These are phyloP conservation scores for Morelia viridis DNA, from an alignment of 2,797 vertebrate genomes.

Conservation along the genomic window DNA sequence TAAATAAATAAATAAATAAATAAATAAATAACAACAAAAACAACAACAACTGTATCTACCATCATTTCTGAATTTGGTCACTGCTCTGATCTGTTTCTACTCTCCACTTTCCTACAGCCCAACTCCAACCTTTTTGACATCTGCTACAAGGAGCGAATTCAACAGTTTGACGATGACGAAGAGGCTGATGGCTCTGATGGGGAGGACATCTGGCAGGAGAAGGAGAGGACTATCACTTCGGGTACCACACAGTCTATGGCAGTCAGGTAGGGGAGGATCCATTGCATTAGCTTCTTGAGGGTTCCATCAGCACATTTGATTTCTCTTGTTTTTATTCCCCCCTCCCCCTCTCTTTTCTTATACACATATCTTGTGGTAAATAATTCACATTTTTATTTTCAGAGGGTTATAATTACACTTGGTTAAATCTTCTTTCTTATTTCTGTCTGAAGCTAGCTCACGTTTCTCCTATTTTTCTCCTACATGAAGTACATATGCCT, in stretches of 20 bases:
- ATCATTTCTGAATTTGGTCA: too few species aligned
- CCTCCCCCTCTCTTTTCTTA: background rate
- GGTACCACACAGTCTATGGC: conserved; percentile 36
- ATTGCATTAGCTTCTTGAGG: background rate
- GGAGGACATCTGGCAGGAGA: conserved; percentile 69
- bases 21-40: background rate
- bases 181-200: conserved; percentile 67
- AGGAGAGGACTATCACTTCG: conserved; percentile 42
- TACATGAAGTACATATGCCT: background rate
- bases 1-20: too few species aligned
- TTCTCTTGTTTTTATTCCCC: background rate
- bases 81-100: background rate
- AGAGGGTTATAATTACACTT: background rate
- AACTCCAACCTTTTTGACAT: conserved; percentile 73
- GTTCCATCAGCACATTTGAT: background rate
- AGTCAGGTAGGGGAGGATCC: conserved; percentile 15
- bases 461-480: background rate
- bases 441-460: background rate
- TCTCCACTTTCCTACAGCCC: conserved; percentile 50
- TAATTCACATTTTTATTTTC: background rate
- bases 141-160: conserved; percentile 75
- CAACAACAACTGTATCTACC: too few species aligned
- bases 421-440: background rate
- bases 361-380: background rate
- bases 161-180: conserved; percentile 72